Conservation (phyloP, 92 coral and sea anemone species). For the Zoanthus sansibaricus region DNA sequence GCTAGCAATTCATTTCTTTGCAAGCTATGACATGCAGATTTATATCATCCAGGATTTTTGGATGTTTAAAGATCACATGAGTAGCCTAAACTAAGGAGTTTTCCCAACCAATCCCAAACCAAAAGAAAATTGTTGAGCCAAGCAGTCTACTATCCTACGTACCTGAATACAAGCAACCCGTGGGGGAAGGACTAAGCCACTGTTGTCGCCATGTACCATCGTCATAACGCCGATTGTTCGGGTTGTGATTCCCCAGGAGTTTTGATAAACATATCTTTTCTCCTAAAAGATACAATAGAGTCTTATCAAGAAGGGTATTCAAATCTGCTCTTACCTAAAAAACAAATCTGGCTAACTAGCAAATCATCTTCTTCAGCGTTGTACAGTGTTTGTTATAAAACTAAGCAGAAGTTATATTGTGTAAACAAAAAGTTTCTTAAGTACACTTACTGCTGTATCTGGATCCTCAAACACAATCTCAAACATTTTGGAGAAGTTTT, state of each 20-base stretch:
- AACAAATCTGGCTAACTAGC: too few species aligned
- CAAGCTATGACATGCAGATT: too few species aligned
- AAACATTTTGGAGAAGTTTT: conserved; percentile 98
- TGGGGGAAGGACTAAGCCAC: conserved; percentile 93
- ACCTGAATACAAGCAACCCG: conserved; percentile 95
- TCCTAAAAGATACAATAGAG: conserved; percentile 55
- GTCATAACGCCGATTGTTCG: conserved; percentile 96
- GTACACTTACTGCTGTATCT: conserved; percentile 71
- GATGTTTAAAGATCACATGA: too few species aligned
- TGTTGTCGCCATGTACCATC: conserved; percentile 97
- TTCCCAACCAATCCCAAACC: too few species aligned
- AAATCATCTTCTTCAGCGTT: too few species aligned
- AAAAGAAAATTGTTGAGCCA: too few species aligned
- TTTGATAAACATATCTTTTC: conserved; percentile 89
- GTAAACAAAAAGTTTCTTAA: background rate
- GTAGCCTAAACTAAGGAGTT: too few species aligned
- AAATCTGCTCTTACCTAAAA: background rate
- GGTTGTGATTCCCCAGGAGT: conserved; percentile 98
- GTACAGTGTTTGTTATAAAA: too few species aligned
- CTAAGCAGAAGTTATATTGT: too few species aligned
- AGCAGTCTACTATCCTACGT: background rate
- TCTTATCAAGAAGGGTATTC: background rate
- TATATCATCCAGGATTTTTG: too few species aligned
- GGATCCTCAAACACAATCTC: conserved; percentile 98
- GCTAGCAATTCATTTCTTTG: too few species aligned